Evolutionary conservation across 2,113 vertebrate species (phyloP).

Genomic region (Campylorhamphus procurvoides): DNA sequence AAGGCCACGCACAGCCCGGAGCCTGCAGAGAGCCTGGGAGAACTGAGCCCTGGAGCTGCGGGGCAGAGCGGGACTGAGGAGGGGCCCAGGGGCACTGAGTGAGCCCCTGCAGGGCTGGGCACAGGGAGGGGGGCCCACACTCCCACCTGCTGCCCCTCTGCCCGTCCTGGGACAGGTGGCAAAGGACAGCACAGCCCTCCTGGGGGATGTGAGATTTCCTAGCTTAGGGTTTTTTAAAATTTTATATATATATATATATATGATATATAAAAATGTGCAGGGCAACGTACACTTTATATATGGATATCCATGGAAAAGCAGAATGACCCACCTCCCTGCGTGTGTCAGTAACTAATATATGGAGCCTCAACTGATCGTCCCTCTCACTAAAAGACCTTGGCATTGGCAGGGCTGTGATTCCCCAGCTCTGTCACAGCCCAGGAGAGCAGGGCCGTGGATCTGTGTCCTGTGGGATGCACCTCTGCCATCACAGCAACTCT

Average conservation of each 20-base stretch:
- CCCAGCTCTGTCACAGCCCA: neutral
- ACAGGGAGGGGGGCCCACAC: neutral
- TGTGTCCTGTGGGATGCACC: neutral
- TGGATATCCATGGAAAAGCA: neutral
- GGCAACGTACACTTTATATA: slow-evolving; percentile 33
- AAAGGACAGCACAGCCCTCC: slow-evolving; percentile 10
- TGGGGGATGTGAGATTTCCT: slow-evolving; percentile 33
- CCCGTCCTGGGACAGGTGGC: neutral
- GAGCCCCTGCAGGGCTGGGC: neutral
- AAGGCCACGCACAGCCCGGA: neutral
- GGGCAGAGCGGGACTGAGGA: slow-evolving; percentile 47
- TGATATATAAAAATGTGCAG: slow-evolving; percentile 49
- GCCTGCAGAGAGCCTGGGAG: neutral
- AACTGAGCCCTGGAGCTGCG: slow-evolving; percentile 29
- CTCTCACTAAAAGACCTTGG: neutral
- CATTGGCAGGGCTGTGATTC: neutral
- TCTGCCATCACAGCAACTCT: neutral
- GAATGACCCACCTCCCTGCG: neutral
- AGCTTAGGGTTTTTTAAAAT: slow-evolving; percentile 51
- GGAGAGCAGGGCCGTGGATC: neutral
- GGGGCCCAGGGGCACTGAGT: slow-evolving; percentile 18
- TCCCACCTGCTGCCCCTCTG: neutral
- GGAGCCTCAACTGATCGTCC: neutral
- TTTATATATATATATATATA: slow-evolving; percentile 6
- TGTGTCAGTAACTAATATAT: neutral